Evolutionary conservation across 53 echinoderm and acorn worm genomes (phyloP), one percentile per base, ranked within the genome.

Genomic region (Astropecten irregularis): DNA sequence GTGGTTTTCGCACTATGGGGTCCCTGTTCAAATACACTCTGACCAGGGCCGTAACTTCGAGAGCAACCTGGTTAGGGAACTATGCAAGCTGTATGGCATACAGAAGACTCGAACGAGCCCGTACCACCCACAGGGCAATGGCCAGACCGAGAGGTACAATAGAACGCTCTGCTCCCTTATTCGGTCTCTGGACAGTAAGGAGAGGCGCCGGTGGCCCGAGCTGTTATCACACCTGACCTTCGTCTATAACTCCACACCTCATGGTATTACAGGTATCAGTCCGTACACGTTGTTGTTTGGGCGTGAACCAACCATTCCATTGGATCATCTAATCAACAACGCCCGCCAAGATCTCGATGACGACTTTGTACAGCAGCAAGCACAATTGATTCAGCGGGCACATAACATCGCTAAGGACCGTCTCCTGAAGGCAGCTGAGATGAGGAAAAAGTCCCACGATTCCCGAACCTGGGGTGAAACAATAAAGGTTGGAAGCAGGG

Each of bases 1-100:
- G 1, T 86, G 87, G 67, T 76, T 86, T 66, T 53, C 52, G 6
- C 77, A 77, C 28, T 77, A 66, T 40, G 68, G 87, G 71, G 50
- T 39, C 15, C 84, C 84, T 52, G 49, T 49, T 16, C 33, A 55
- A 40, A 56, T 84, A n/a, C 84, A 84, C 56, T 70, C 69, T 2
- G 70, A 84, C 40, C 84, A 55, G 55, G 56, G 84, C 14, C 15
- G 70, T 6, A 68, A 68, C 19, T 84, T 84, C 55, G 84, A 84
- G 40, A 70, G 68, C 37, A 31, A 22, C 56, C 69, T 84, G 46
- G 37, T 70, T 28, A 53, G 49, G 36, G 84, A 84, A 39, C 70
- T 84, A 13, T 70, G 84, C n/a, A 34, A 68, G 57, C 26, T 84
- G 40, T 84, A 70, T 33, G 70, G 70, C 39, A 53, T 84, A n/a